Evolutionary conservation across 2,888 invertebrate genomes (phyloP), one percentile per base, ranked within the genome.

Genomic region (Noctua fimbriata): DNA sequence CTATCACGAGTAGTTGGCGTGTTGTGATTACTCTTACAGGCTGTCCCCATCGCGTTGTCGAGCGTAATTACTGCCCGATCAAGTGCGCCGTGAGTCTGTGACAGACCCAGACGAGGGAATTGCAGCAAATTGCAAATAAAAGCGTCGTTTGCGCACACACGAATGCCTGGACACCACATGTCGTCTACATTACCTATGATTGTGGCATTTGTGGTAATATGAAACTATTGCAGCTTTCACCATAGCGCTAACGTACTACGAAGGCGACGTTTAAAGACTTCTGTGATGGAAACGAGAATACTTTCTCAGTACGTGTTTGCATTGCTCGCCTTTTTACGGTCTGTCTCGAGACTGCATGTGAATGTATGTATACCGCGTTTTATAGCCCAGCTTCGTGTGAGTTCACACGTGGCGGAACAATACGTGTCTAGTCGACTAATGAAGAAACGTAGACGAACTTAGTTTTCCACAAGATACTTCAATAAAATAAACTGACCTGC

Each of bases 71-170:
- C 87, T 65, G 76, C 16, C 55, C 77, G 72, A 85, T 86, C 81
- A 77, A 79, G 79, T 80, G 81, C 82, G 65, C 77, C 44, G 70
- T 41, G 69, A 32, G 12, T 70, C 58, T 80, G 84, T 77, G 79
- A 89, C 87, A 85, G 52, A 52, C 21, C 52, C 52, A 52, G 85
- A 84, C 84, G 79, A 77, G 78, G 78, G 83, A 88, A 92, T 92
- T 92, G 88, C 88, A 78, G 88, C 79, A 92, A 91, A 92, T 92
- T 91, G 89, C 89, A 84, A 89, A 88, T 91, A 90, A 90, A 87
- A 87, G 86, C 81, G 75, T 85, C 84, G 79, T 86, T 87, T 83
- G 84, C 73, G 69, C 79, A 84, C 74, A 82, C 77, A 74, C 85
- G 78, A 86, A 73, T 85, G 78, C 79, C 76, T 81, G 87, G 78